These are phyloP conservation scores for Spodoptera picta DNA, from an alignment of 2,888 invertebrate species.

Conservation along the genomic window DNA sequence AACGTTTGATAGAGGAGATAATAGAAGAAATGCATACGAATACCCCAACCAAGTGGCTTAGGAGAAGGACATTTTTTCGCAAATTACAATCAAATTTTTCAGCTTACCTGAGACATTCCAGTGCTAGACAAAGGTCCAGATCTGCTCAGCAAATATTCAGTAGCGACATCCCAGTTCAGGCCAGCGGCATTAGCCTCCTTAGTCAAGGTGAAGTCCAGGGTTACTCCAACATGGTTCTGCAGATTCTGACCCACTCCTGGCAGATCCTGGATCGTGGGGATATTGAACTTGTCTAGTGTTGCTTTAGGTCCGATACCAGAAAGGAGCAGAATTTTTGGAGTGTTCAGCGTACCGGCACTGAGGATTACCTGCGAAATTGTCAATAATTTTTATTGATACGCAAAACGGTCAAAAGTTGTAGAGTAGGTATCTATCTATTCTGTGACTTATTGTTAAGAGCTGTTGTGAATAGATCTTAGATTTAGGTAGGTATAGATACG, in stretches of 20 bases:
- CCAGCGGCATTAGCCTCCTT: constrained; percentile 86
- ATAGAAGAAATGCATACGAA: not conserved
- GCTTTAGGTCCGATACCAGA: constrained; percentile 91
- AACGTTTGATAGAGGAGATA: not conserved
- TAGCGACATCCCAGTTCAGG: constrained; percentile 89
- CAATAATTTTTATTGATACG: not conserved
- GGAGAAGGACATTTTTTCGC: no score
- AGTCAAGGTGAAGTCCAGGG: constrained; percentile 86
- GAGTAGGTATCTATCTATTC: no score
- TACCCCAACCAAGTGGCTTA: no score
- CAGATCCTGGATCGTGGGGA: constrained; percentile 89
- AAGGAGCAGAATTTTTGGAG: constrained; percentile 90
- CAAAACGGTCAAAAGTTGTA: not conserved
- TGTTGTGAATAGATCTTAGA: no score
- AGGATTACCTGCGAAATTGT: constrained; percentile 82
- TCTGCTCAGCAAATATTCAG: constrained; percentile 89
- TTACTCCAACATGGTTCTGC: constrained; percentile 91
- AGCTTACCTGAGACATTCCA: constrained; percentile 89
- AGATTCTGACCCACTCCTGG: constrained; percentile 92
- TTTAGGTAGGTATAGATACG: no score
- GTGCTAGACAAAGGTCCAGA: constrained; percentile 90
- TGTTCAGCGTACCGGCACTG: constrained; percentile 90
- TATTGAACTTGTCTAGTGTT: constrained; percentile 88
- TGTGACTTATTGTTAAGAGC: no score
- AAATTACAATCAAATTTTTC: not conserved